Base-by-base conservation (phyloP, 2,888 invertebrate species). In the Pristionchus entomophagus region DNA sequence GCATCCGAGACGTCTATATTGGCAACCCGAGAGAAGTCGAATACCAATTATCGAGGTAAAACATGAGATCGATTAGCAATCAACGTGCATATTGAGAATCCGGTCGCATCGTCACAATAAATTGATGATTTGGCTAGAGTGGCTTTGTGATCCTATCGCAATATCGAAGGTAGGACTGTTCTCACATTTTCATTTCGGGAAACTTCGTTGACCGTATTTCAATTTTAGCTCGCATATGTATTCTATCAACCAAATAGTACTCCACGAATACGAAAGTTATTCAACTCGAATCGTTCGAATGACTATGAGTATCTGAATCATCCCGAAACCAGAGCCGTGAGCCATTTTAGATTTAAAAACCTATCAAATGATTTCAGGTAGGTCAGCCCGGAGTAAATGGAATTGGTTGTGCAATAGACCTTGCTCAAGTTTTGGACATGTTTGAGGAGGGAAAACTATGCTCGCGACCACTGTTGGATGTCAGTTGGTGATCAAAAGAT, bases 341-440 rank as follows among this genome's bases (percentile, higher is more conserved):
- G n/a, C n/a, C 26, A 62, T 26, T 29, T 0, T 32, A 12, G 17
- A 1, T 6, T n/a, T n/a, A n/a, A n/a, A n/a, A n/a, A n/a, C n/a
- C n/a, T n/a, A 56, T 8, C 19, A 56, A 22, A 6, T 17, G 17
- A 32, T 10, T 29, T 29, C 26, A 80, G 53, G 14, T 80, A n/a
- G 51, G 80, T 53, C 80, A 80, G 53, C 80, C 80, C 14, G 80
- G 35, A 0, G 51, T 35, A 17, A 80, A 80, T 22, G 80, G 80
- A 19, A 26, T 80, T 10, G 53, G 80, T 29, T 53, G 29, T 26
- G 80, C 80, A 3, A 38, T 19, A 22, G 22, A 29, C 6, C 51
- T 80, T 1, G 80, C 80, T 29, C 51, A 53, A 19, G n/a, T 80
- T 2, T n/a, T 80, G 6, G 80, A 80, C 17, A 0, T 80, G 2